A percentile compares a stretch with the other conserved stretches of the same genome.
These are phyloP conservation scores for Enteromius fasciolatus DNA, from an alignment of 2,797 vertebrate genomes.

Conservation along the genomic window DNA sequence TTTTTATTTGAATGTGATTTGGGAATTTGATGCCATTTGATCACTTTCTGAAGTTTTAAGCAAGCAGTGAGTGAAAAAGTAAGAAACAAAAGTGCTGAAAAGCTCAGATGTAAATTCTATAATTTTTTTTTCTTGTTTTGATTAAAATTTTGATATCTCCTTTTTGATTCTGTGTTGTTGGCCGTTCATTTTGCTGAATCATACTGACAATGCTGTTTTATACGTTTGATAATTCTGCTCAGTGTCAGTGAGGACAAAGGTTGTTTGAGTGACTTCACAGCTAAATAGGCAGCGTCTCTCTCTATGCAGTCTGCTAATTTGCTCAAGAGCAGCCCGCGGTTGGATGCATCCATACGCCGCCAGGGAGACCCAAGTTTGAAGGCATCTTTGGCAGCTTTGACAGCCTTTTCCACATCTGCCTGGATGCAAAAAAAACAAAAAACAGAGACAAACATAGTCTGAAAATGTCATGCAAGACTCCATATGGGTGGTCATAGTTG, in stretches of 20 bases:
- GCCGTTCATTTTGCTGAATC: not conserved
- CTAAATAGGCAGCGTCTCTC: constrained; percentile 88
- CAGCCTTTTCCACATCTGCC: constrained; percentile 91
- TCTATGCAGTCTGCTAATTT: constrained; percentile 90
- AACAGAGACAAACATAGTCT: constrained; percentile 31
- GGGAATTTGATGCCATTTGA: not conserved
- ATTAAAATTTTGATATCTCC: too few relatives aligned
- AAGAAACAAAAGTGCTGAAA: not conserved
- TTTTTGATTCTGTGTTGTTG: not conserved
- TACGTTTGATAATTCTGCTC: not conserved
- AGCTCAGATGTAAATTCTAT: not conserved
- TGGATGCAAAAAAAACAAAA: constrained; percentile 58
- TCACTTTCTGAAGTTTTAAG: not conserved
- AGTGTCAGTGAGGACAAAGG: not conserved
- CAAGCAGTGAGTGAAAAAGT: not conserved
- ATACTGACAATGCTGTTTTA: not conserved
- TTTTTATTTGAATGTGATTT: not conserved
- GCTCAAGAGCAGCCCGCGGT: constrained; percentile 85
- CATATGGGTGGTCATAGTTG: not conserved
- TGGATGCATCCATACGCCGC: constrained; percentile 91
- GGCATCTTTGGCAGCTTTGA: constrained; percentile 86
- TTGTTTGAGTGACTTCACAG: constrained; percentile 78
- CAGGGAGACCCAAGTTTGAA: constrained; percentile 92
- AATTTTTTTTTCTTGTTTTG: too few relatives aligned
- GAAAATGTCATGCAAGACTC: not conserved